Evolutionary conservation across 2,888 invertebrate genomes (phyloP).

Genomic region (Sarcophaga rosellei): DNA sequence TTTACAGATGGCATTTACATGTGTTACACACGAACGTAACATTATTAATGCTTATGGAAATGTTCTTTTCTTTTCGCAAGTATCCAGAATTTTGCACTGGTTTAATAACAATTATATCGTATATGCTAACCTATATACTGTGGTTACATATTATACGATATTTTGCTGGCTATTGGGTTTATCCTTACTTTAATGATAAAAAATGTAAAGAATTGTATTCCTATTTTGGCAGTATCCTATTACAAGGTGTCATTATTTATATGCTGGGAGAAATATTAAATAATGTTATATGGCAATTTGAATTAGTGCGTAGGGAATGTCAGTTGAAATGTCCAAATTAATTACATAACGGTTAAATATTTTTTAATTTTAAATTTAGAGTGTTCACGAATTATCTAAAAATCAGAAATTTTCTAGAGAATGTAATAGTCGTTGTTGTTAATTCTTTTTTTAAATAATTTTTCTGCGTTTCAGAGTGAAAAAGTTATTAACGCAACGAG

Average conservation of each 20-base stretch:
- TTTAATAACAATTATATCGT: conserved; percentile 83
- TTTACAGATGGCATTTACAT: conserved; percentile 91
- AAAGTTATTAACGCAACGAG: too few relatives aligned
- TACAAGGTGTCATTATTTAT: conserved; percentile 84
- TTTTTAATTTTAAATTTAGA: too few relatives aligned
- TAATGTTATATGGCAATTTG: conserved; percentile 86
- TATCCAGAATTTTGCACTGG: conserved; percentile 87
- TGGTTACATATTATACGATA: conserved; percentile 90
- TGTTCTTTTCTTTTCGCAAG: conserved; percentile 87
- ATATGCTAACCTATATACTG: conserved; percentile 87
- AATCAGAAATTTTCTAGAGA: too few relatives aligned
- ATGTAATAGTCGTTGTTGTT: too few relatives aligned
- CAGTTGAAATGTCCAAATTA: too few relatives aligned
- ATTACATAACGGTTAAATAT: too few relatives aligned
- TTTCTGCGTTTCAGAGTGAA: too few relatives aligned
- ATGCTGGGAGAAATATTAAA: conserved; percentile 87
- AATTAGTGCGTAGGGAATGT: conserved; percentile 78
- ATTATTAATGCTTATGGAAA: conserved; percentile 88
- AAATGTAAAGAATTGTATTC: conserved; percentile 86
- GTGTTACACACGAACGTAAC: conserved; percentile 93
- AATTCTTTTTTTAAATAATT: too few relatives aligned
- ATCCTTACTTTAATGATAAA: conserved; percentile 91
- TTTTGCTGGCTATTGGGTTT: conserved; percentile 92
- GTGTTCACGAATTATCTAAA: too few relatives aligned
- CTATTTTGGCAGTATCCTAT: conserved; percentile 86